phyloP scores from a whole-genome alignment of 1,140 invertebrate species.

The Lordiphosa stackelbergi region DNA sequence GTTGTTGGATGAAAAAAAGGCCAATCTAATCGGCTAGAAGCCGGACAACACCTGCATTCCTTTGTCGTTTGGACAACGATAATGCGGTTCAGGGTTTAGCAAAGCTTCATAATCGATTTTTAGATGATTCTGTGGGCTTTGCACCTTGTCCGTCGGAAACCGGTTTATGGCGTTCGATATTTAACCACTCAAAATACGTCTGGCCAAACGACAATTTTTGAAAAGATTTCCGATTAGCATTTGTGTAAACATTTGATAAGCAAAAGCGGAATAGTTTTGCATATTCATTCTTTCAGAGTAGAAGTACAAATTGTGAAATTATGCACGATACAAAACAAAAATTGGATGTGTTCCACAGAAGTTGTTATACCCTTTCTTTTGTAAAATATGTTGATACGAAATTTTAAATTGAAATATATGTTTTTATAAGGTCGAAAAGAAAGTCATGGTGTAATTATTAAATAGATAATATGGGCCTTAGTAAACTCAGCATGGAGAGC shows the following conservation, averaged over 20 bases:
- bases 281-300: slow-evolving; percentile 10
- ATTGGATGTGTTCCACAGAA: no score
- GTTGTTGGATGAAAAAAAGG: neutral
- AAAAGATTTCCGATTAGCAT: neutral
- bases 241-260: slow-evolving; percentile 8
- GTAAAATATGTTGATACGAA: no score
- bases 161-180: slow-evolving; percentile 14
- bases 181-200: slow-evolving; percentile 1
- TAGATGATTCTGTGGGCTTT: slow-evolving; percentile 17
- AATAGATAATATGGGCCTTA: no score
- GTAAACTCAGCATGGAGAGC: no score
- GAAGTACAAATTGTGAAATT: neutral
- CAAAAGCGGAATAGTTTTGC: slow-evolving; percentile 21
- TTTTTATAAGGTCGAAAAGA: no score
- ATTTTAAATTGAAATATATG: no score
- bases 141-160: slow-evolving; percentile 32
- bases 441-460: no score
- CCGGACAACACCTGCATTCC: neutral
- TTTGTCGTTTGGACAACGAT: slow-evolving; percentile 4
- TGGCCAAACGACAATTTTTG: slow-evolving; percentile 1
- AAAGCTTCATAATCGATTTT: slow-evolving; percentile 19
- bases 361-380: no score
- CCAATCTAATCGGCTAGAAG: slow-evolving; percentile 31
- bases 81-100: slow-evolving; percentile 15
- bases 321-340: slow-evolving; percentile 10